Conservation (phyloP, 2,113 vertebrate species). For the Hiodon tergisus region DNA sequence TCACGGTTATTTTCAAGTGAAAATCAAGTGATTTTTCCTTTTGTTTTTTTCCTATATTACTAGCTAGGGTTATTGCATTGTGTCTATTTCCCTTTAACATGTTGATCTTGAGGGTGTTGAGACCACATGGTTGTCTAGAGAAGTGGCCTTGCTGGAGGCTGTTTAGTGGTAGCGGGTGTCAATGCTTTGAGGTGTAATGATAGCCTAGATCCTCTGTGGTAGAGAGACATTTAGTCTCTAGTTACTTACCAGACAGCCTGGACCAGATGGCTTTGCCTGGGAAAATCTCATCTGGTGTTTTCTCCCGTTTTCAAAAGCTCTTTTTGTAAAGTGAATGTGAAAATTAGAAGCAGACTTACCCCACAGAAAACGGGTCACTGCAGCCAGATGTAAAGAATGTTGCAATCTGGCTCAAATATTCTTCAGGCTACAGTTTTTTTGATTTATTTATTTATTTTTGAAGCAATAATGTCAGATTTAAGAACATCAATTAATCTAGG, state of each 20-base stretch:
- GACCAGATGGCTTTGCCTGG: slow-evolving; percentile 57
- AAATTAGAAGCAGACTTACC: slow-evolving; percentile 13
- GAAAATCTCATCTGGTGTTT: slow-evolving; percentile 34
- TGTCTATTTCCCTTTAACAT: background rate
- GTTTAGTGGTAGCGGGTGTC: slow-evolving; percentile 37
- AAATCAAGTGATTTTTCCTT: background rate
- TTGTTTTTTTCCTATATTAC: background rate
- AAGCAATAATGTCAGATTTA: background rate
- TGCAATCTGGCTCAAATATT: background rate
- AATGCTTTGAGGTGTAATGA: slow-evolving; percentile 44
- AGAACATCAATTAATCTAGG: background rate
- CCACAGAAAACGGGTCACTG: background rate
- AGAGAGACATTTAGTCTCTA: slow-evolving; percentile 42
- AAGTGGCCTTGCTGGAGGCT: background rate
- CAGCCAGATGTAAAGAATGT: slow-evolving; percentile 1
- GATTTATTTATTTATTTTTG: background rate
- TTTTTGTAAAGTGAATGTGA: background rate
- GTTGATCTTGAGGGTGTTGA: background rate
- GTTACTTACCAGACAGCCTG: slow-evolving; percentile 38
- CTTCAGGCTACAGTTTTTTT: background rate
- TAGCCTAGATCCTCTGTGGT: slow-evolving; percentile 43
- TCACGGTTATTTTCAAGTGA: background rate
- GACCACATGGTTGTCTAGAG: background rate
- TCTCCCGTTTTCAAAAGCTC: background rate
- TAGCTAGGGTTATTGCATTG: background rate